These are phyloP conservation scores for Melanogrammus aeglefinus DNA, from an alignment of 2,797 vertebrate species.

Conservation along the genomic window DNA sequence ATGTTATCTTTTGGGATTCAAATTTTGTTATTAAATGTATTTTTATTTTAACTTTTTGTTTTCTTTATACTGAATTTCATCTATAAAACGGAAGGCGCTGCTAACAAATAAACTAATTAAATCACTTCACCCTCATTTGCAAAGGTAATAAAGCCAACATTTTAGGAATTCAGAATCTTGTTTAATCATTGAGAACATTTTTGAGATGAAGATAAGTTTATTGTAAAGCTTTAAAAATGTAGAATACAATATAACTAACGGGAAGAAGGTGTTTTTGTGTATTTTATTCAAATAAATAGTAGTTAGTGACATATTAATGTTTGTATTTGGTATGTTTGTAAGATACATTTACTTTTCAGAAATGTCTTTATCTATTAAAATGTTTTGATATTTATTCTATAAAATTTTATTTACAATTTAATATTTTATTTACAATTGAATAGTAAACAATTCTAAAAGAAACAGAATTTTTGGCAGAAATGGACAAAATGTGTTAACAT, in stretches of 20 bases:
- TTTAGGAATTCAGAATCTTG: neutral
- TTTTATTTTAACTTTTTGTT: neutral
- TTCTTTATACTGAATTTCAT: neutral
- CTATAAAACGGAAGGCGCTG: neutral
- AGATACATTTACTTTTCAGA: neutral
- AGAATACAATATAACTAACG: neutral
- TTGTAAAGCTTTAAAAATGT: neutral
- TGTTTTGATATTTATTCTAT: neutral
- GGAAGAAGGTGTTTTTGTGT: neutral
- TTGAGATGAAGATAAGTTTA: neutral
- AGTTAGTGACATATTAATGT: neutral
- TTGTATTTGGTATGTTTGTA: neutral
- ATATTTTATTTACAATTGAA: neutral
- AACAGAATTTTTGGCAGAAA: neutral
- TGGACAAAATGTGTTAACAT: slow-evolving; percentile 1
- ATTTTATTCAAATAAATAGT: neutral
- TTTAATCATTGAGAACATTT: neutral
- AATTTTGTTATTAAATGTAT: neutral
- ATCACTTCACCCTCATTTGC: too few relatives aligned
- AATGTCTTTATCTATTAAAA: neutral
- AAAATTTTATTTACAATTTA: neutral
- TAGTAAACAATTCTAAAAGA: neutral
- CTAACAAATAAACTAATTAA: too few relatives aligned
- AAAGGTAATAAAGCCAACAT: neutral
- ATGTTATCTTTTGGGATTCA: neutral